Conservation (phyloP, 1,140 invertebrate genomes). For the Diachasma alloeum region DNA sequence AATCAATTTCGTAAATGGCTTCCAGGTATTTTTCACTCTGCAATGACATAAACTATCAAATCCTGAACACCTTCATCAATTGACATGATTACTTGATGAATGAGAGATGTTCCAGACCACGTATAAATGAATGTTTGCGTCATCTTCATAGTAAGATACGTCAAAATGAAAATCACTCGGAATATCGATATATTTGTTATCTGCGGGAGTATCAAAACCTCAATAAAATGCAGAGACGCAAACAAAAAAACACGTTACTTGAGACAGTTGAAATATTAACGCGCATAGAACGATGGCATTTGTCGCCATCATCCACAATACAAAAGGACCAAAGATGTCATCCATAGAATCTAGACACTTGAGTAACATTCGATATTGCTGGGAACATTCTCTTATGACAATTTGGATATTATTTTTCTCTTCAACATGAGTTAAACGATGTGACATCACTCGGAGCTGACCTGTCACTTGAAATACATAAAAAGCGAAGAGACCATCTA, state of each 20-base stretch:
- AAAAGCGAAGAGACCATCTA: constrained; percentile 41
- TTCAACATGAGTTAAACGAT: constrained; percentile 28
- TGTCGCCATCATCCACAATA: constrained; percentile 30
- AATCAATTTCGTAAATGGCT: constrained; percentile 11
- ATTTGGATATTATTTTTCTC: constrained; percentile 11
- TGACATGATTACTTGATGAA: neutral
- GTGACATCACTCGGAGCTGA: constrained; percentile 24
- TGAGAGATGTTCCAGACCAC: neutral
- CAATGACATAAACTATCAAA: neutral
- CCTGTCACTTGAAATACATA: constrained; percentile 40
- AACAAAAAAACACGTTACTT: constrained; percentile 27
- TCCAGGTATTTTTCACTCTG: constrained; percentile 20
- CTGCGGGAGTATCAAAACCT: neutral
- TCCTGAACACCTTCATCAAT: neutral
- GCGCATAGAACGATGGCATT: constrained; percentile 40
- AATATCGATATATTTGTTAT: neutral
- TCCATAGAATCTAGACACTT: constrained; percentile 30
- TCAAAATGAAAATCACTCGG: neutral
- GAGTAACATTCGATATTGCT: constrained; percentile 15
- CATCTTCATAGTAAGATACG: neutral
- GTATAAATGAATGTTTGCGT: neutral
- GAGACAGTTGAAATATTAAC: constrained; percentile 39
- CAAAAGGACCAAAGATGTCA: constrained; percentile 37
- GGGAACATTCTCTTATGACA: constrained; percentile 26
- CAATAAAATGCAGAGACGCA: neutral